Evolutionary conservation across 2,113 vertebrate species (phyloP), one percentile per base, ranked within the genome.

Genomic region (Nesogale talazaci): DNA sequence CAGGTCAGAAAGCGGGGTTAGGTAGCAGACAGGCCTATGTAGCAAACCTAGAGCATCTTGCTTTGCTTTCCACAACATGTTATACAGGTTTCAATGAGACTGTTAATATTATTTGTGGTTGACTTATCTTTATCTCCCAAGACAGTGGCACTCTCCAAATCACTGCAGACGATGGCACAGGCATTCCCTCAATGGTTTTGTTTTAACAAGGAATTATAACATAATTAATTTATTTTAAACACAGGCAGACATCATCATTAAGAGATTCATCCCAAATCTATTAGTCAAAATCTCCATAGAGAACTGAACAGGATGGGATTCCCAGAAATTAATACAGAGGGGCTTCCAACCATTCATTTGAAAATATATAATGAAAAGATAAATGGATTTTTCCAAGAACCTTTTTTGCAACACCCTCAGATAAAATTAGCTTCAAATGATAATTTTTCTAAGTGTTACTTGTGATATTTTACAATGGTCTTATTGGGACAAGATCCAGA

Each of bases 391-490:
- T 52, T 11, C 46, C 46, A 52, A 11, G 46, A 52, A 52, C 5
- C 14, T 22, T 20, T 61, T 61, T 61, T 61, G 59, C 22, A 61
- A 23, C 59, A 19, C 59, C 59, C 59, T 31, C 14, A 69, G 57
- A 74, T 65, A 20, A 59, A 94, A 95, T 96, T 93, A 97, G 29
- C 27, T 22, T 78, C 6, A 65, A 79, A 38, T 12, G 6, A 91
- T 88, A 88, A 72, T 19, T 67, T 67, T 94, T 77, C 3, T 63
- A 84, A 63, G 56, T 76, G 23, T 88, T 95, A 84, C 3, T 78
- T n/a, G 70, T 4, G 65, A 52, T 52, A 12, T 8, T 52, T 52
- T 11, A 52, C 46, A 52, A 52, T 10, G 46, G 46, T 52, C 46
- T 52, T 52, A 52, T 12, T 52, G 46, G 46, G 46, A 52, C 46